A percentile compares a stretch with the other conserved stretches of the same genome.
These are phyloP conservation scores for Clitarchus hookeri DNA, from an alignment of 2,888 invertebrate species.

Conservation along the genomic window DNA sequence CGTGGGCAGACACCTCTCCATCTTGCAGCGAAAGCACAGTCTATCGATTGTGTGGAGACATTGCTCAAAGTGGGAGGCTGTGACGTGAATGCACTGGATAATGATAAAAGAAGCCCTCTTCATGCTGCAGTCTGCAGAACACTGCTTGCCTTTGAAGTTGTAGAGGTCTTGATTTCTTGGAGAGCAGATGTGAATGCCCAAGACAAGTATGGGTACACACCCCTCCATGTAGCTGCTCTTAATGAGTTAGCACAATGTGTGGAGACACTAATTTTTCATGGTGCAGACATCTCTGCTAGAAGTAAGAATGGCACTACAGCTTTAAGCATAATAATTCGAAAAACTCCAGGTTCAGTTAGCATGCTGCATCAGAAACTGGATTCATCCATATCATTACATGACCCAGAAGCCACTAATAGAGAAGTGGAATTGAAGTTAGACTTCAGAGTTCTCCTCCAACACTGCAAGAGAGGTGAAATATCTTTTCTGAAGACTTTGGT, in stretches of 20 bases:
- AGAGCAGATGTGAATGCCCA: conserved; percentile 82
- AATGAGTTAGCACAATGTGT: conserved; percentile 86
- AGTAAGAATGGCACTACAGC: conserved; percentile 87
- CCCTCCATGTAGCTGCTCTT: conserved; percentile 82
- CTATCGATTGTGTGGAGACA: conserved; percentile 79
- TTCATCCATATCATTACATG: conserved; percentile 63
- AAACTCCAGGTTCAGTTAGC: conserved; percentile 82
- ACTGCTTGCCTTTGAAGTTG: conserved; percentile 77
- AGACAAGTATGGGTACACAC: conserved; percentile 84
- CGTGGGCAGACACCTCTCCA: conserved; percentile 86
- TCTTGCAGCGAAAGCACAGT: conserved; percentile 78
- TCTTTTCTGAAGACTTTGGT: conserved; percentile 86
- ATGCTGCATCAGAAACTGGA: conserved; percentile 83
- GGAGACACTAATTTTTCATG: conserved; percentile 80
- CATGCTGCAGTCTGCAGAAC: conserved; percentile 87
- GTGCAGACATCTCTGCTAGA: conserved; percentile 86
- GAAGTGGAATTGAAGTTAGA: conserved; percentile 83
- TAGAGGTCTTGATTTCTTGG: conserved; percentile 77
- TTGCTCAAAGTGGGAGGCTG: conserved; percentile 74
- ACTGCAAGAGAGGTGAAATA: conserved; percentile 82
- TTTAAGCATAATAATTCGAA: conserved; percentile 80
- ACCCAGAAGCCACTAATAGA: conserved; percentile 58
- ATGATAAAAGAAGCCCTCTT: conserved; percentile 78
- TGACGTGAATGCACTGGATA: conserved; percentile 79
- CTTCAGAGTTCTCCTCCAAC: conserved; percentile 80